Conservation (phyloP, 1,140 invertebrate genomes). For the Musca domestica region DNA sequence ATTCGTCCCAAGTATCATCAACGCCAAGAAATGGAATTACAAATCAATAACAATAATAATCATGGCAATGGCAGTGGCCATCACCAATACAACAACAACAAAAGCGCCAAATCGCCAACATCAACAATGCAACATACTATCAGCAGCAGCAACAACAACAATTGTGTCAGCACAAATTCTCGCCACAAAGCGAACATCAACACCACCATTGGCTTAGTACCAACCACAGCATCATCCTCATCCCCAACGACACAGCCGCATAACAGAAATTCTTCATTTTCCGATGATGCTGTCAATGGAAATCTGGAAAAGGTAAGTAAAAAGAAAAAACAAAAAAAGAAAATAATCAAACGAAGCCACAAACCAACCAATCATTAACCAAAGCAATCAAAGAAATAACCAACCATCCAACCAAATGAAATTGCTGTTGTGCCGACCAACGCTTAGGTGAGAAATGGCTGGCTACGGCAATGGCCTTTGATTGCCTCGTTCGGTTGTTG, state of each 20-base stretch:
- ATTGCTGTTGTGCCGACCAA: too few species aligned
- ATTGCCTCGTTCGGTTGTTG: too few species aligned
- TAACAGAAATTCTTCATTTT: background rate
- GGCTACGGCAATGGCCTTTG: too few species aligned
- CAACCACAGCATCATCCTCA: background rate
- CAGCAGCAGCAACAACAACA: conserved; percentile 5
- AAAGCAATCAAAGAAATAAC: too few species aligned
- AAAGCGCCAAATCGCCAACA: conserved; percentile 3
- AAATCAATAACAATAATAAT: conserved; percentile 36
- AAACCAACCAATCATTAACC: too few species aligned
- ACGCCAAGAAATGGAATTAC: conserved; percentile 38
- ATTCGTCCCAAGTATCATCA: conserved; percentile 19
- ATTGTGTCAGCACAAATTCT: conserved; percentile 3
- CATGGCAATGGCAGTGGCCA: conserved; percentile 40
- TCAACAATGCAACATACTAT: conserved; percentile 13
- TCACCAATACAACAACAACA: conserved; percentile 27
- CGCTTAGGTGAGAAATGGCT: too few species aligned
- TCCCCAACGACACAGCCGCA: background rate
- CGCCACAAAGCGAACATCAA: background rate
- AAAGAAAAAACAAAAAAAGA: too few species aligned
- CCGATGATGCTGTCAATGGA: conserved; percentile 3
- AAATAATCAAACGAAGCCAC: too few species aligned
- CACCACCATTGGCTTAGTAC: background rate
- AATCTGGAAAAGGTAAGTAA: conserved; percentile 13
- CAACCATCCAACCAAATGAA: too few species aligned